Base-by-base conservation (phyloP, 2,888 invertebrate species). In the Amblyteles armatorius region DNA sequence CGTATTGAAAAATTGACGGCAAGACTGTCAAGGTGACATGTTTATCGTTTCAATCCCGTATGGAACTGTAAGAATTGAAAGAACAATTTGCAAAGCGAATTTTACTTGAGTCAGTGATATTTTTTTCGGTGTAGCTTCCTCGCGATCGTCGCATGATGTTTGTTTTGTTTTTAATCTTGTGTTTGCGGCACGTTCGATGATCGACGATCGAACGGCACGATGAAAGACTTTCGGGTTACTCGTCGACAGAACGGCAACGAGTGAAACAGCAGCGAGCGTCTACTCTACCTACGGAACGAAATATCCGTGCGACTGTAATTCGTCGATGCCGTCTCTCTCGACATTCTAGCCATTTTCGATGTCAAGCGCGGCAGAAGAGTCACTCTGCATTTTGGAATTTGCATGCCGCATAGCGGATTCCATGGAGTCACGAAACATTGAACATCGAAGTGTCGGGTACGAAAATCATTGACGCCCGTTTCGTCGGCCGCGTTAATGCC, bases 161-260 rank as follows among this genome's bases (percentile, higher is more conserved):
- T 63, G 48, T 74, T 63, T 13, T 60, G 9, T 26, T 13, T 26
- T 60, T 26, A 26, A 26, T 26, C 22, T 29, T 29, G 2, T 60
- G 26, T 60, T 26, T 22, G 5, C 57, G 0, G 48, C 74, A 2
- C 5, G 19, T 55, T 55, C 57, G 74, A 63, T 63, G 29, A 33
- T 65, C 26, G 63, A 63, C 19, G 44, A 74, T 63, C 50, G 74
- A 76, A 50, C 33, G 36, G 65, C 19, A 29, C 48, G 65, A 76
- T 22, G 50, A 65, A 76, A 65, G 48, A 65, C 22, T 57, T 33
- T 63, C 19, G 50, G 50, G 65, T 76, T 16, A 76, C 36, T 76
- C 33, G 74, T 76, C 65, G 74, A 29, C 33, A 33, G 50, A 65
- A 63, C 65, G 48, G 50, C 65, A 76, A 65, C 65, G 74, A 65